Conservation (phyloP, 1,140 invertebrate species). For the Nilaparvata lugens region DNA sequence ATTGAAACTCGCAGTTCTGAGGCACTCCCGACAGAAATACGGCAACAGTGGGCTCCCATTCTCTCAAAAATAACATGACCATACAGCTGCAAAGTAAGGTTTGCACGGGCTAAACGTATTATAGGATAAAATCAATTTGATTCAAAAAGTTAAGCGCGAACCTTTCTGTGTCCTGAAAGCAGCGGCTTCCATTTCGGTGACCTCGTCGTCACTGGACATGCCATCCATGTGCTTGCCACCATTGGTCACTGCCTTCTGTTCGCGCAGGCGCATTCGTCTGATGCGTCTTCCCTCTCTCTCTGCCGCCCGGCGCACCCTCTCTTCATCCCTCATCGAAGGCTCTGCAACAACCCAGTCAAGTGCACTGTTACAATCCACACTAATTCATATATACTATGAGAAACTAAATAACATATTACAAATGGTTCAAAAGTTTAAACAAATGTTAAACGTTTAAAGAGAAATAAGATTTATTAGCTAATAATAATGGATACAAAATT, state of each 20-base stretch:
- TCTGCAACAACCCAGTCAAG: not conserved
- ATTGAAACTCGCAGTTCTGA: too few species aligned
- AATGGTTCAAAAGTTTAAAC: not conserved
- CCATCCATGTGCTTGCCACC: constrained; percentile 75
- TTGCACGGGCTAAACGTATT: too few species aligned
- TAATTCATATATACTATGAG: too few species aligned
- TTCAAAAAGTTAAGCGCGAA: constrained; percentile 11
- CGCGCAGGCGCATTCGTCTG: constrained; percentile 59
- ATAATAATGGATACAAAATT: too few species aligned
- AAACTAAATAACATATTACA: constrained; percentile 13
- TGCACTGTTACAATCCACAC: too few species aligned
- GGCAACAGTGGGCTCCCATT: too few species aligned
- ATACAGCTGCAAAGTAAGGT: too few species aligned
- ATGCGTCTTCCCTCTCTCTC: constrained; percentile 83
- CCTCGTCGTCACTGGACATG: constrained; percentile 94
- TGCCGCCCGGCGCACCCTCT: constrained; percentile 65
- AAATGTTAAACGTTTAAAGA: too few species aligned
- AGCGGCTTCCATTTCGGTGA: constrained; percentile 70
- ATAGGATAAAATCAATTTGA: too few species aligned
- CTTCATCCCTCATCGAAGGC: constrained; percentile 44
- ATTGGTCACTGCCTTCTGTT: constrained; percentile 40
- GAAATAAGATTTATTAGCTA: too few species aligned
- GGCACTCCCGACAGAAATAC: too few species aligned
- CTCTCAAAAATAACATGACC: too few species aligned
- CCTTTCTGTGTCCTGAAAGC: constrained; percentile 40